A percentile compares a stretch with the other conserved stretches of the same genome.
These are phyloP conservation scores for Yponomeuta evonymella DNA, from an alignment of 2,888 invertebrate genomes.

Conservation along the genomic window DNA sequence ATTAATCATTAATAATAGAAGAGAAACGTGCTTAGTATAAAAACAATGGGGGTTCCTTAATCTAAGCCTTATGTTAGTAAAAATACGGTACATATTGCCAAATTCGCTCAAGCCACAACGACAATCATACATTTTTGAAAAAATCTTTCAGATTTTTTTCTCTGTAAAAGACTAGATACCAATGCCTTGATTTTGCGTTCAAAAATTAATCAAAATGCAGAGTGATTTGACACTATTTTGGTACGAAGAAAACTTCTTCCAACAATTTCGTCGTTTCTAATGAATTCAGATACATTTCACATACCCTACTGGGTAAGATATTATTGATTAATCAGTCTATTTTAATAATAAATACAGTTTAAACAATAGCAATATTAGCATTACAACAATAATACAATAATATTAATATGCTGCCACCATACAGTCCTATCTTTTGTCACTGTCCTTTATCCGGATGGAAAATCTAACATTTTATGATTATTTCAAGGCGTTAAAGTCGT, in stretches of 20 bases:
- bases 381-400: slow-evolving; percentile 15
- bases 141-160: not conserved
- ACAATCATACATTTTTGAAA: slow-evolving; percentile 7
- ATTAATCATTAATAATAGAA: not conserved
- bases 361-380: slow-evolving; percentile 7
- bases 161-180: slow-evolving; percentile 7
- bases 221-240: slow-evolving; percentile 4
- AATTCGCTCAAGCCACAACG: slow-evolving; percentile 6
- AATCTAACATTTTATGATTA: not conserved
- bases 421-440: not conserved
- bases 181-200: not conserved
- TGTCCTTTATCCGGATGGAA: not conserved
- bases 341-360: slow-evolving; percentile 11
- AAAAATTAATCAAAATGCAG: not conserved
- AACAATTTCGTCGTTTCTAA: not conserved
- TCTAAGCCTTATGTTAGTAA: slow-evolving; percentile 13
- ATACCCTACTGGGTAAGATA: not conserved
- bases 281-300: too few relatives aligned
- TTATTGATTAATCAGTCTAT: slow-evolving; percentile 22
- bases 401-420: slow-evolving; percentile 21
- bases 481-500: too few relatives aligned
- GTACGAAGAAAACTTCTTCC: not conserved
- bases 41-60: slow-evolving; percentile 26
- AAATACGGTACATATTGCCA: slow-evolving; percentile 3
- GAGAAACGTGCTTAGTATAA: slow-evolving; percentile 27